phyloP scores from a whole-genome alignment of 2,113 vertebrate genomes.

The Hypocryptadius cinnamomeus region DNA sequence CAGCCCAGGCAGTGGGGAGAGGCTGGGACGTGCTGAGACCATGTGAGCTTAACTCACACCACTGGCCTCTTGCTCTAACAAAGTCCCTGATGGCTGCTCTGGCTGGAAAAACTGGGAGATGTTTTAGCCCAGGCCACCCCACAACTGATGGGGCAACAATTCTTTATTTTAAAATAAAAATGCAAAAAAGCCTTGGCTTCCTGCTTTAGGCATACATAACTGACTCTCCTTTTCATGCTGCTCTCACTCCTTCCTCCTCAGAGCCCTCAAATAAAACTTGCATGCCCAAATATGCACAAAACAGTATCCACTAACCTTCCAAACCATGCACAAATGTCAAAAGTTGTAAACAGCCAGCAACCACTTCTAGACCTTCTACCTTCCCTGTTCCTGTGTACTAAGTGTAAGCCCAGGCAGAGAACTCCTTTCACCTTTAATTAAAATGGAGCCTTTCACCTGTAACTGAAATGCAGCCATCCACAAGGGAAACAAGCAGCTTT shows the following conservation, averaged over 20 bases:
- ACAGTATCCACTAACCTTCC: background rate
- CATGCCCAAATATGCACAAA: background rate
- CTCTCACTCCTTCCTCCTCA: background rate
- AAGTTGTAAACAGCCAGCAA: background rate
- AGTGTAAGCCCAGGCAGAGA: background rate
- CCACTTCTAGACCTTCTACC: background rate
- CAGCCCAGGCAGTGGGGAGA: background rate
- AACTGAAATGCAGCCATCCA: background rate
- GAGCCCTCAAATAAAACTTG: background rate
- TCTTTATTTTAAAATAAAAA: background rate
- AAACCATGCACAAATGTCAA: background rate
- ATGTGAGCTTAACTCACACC: background rate
- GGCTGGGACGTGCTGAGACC: background rate
- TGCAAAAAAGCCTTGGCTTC: background rate
- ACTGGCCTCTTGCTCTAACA: background rate
- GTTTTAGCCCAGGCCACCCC: background rate
- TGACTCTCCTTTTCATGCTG: background rate
- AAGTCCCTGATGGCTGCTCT: background rate
- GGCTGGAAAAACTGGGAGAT: background rate
- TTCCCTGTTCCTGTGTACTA: background rate
- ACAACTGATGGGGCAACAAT: background rate
- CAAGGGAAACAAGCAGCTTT: background rate
- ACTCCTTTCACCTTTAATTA: background rate
- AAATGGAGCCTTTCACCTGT: background rate
- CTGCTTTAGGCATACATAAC: background rate